Percentiles rank a stretch among this genome's conserved stretches.
These are phyloP conservation scores for Euthynnus affinis DNA, from an alignment of 2,797 vertebrate species.

Conservation along the genomic window DNA sequence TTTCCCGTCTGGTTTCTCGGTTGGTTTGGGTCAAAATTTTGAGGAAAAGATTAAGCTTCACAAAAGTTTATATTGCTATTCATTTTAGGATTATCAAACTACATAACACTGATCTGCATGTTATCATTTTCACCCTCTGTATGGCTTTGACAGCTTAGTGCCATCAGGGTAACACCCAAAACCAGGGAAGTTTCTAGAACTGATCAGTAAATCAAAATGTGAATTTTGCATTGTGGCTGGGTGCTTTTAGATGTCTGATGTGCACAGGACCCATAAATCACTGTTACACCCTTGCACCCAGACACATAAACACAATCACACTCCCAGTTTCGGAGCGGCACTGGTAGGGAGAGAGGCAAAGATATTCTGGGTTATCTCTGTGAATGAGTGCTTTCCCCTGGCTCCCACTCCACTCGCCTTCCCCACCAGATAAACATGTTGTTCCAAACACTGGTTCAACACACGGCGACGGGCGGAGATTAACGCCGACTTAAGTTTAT, in stretches of 20 bases:
- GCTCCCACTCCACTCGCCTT: conserved; percentile 67
- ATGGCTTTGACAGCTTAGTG: neutral
- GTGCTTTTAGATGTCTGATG: conserved; percentile 54
- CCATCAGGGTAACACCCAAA: neutral
- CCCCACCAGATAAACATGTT: conserved; percentile 78
- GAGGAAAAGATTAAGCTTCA: neutral
- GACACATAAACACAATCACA: conserved; percentile 60
- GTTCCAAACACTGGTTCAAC: conserved; percentile 78
- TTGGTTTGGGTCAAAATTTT: neutral
- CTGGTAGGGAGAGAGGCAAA: conserved; percentile 53
- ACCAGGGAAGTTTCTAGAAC: neutral
- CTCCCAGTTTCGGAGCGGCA: conserved; percentile 52
- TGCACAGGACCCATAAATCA: conserved; percentile 71
- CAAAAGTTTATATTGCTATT: neutral
- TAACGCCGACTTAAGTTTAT: conserved; percentile 81
- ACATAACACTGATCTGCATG: neutral
- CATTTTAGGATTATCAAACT: neutral
- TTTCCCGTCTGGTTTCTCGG: conserved; percentile 13
- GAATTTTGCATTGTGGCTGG: conserved; percentile 25
- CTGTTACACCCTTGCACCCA: conserved; percentile 59
- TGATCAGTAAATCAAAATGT: conserved; percentile 37
- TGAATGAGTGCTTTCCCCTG: conserved; percentile 62
- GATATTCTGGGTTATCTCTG: conserved; percentile 75
- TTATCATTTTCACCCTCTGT: neutral
- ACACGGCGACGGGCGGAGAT: conserved; percentile 72